These are phyloP conservation scores for Pseudoatta argentina DNA, from an alignment of 1,140 invertebrate species.

Conservation along the genomic window DNA sequence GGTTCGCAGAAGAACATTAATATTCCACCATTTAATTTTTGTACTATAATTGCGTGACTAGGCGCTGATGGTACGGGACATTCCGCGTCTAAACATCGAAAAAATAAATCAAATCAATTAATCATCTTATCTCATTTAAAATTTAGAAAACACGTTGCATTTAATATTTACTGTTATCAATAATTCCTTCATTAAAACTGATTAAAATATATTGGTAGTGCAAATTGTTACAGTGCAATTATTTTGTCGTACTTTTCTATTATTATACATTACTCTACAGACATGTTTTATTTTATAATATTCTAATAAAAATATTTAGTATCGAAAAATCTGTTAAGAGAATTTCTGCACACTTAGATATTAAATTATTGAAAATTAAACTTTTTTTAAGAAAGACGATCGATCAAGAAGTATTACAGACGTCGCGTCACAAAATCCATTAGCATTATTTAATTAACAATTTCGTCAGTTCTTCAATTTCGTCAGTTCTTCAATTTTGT, in stretches of 20 bases:
- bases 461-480: neutral
- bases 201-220: neutral
- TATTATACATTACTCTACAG: neutral
- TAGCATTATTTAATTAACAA: too few species aligned
- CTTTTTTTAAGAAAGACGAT: neutral
- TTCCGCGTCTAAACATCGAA: constrained; percentile 76
- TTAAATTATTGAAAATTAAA: neutral
- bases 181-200: neutral
- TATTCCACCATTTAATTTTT: constrained; percentile 86
- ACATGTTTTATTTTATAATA: too few species aligned
- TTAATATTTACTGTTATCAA: neutral
- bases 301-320: constrained; percentile 5
- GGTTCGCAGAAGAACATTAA: constrained; percentile 89
- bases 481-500: too few species aligned
- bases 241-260: neutral
- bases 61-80: constrained; percentile 79
- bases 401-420: neutral
- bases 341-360: neutral
- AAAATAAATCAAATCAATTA: constrained; percentile 18
- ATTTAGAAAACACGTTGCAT: neutral
- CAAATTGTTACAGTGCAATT: neutral
- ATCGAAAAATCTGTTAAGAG: neutral
- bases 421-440: neutral
- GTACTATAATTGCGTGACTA: constrained; percentile 86
- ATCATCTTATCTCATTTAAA: neutral